phyloP scores from a whole-genome alignment of 2,888 invertebrate species.

The Ochropleura leucogaster region DNA sequence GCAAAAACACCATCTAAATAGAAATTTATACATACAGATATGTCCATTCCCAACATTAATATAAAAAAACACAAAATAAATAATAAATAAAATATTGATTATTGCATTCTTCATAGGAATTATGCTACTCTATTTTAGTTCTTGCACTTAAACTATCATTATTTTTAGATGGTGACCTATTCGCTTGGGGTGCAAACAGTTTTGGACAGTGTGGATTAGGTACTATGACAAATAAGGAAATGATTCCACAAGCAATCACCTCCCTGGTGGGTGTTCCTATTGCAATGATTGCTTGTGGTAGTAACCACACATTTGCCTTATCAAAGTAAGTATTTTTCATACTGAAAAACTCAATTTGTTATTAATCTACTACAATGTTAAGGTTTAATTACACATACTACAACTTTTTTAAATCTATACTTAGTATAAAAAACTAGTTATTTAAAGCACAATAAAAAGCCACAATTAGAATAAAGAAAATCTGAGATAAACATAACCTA shows the following conservation, averaged over 20 bases:
- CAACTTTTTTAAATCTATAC: no score
- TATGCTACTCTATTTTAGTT: neutral
- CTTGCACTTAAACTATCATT: neutral
- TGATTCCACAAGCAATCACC: conserved; percentile 92
- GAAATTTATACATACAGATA: neutral
- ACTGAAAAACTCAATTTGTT: neutral
- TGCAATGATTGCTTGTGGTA: conserved; percentile 94
- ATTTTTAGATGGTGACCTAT: conserved; percentile 94
- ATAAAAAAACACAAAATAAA: neutral
- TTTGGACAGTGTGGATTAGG: conserved; percentile 96
- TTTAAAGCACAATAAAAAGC: neutral
- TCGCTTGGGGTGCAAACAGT: conserved; percentile 95
- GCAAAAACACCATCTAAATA: no score
- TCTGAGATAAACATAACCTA: neutral
- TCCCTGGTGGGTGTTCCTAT: conserved; percentile 94
- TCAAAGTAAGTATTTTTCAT: conserved; percentile 90
- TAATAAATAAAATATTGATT: neutral
- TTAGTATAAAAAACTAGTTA: neutral
- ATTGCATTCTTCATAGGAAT: neutral
- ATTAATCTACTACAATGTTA: neutral
- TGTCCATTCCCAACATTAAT: neutral
- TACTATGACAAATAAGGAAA: conserved; percentile 89
- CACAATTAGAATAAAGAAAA: neutral
- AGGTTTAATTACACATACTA: neutral
- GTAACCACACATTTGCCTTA: conserved; percentile 95